Evolutionary conservation across 2,888 invertebrate species (phyloP).

Genomic region (Leucoptera coffeella): DNA sequence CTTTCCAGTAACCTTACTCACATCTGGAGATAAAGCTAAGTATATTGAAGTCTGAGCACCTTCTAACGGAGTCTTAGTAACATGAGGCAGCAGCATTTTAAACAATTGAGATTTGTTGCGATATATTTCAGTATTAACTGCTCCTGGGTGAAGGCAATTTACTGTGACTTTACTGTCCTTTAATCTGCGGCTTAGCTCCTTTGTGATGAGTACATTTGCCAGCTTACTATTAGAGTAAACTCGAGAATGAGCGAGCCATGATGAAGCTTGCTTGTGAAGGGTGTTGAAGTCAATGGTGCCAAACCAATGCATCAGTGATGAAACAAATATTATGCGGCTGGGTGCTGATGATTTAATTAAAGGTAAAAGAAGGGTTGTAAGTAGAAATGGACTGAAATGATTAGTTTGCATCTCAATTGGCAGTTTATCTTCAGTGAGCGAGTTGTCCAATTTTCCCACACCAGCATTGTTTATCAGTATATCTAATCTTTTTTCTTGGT

Average conservation of each 20-base stretch:
- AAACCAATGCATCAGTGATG: slow-evolving; percentile 64
- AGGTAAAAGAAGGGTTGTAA: slow-evolving; percentile 77
- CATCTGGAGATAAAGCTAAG: slow-evolving; percentile 62
- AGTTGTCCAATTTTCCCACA: slow-evolving; percentile 57
- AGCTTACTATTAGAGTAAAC: slow-evolving; percentile 66
- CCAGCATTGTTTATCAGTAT: slow-evolving; percentile 84
- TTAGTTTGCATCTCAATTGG: slow-evolving; percentile 85
- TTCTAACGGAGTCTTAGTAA: slow-evolving; percentile 61
- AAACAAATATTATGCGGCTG: slow-evolving; percentile 69
- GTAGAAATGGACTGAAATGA: slow-evolving; percentile 82
- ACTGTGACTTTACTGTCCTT: slow-evolving; percentile 60
- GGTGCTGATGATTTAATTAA: slow-evolving; percentile 62
- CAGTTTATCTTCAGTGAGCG: slow-evolving; percentile 68
- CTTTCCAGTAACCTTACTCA: slow-evolving; percentile 62
- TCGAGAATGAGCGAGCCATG: slow-evolving; percentile 32
- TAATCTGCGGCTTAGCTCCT: slow-evolving; percentile 59
- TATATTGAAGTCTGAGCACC: slow-evolving; percentile 72
- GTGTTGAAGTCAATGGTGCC: slow-evolving; percentile 61
- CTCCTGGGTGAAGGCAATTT: slow-evolving; percentile 76
- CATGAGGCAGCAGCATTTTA: slow-evolving; percentile 50
- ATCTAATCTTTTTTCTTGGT: slow-evolving; percentile 61
- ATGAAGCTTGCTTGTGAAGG: slow-evolving; percentile 57
- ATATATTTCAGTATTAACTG: slow-evolving; percentile 72
- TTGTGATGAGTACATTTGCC: slow-evolving; percentile 65
- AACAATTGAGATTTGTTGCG: slow-evolving; percentile 58